Percentiles rank a stretch among this genome's conserved stretches.
These are phyloP conservation scores for Polymixis flavicincta DNA, from an alignment of 2,888 invertebrate species.

Conservation along the genomic window DNA sequence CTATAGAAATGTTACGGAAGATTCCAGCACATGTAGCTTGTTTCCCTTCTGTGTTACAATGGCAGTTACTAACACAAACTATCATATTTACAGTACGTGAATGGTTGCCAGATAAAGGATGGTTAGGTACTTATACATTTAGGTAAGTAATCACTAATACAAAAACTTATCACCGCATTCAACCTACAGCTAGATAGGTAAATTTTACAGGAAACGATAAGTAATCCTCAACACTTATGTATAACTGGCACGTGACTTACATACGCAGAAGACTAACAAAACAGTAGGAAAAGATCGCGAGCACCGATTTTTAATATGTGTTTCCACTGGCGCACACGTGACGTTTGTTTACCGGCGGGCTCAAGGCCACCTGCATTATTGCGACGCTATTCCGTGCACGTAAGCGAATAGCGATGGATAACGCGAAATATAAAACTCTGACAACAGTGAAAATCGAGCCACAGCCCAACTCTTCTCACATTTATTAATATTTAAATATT, in stretches of 20 bases:
- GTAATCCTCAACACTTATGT: conserved; percentile 54
- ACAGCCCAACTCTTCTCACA: conserved; percentile 21
- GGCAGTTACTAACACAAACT: conserved; percentile 26
- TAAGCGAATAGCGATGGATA: conserved; percentile 68
- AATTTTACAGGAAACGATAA: conserved; percentile 51
- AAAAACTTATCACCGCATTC: conserved; percentile 39
- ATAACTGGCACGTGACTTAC: conserved; percentile 61
- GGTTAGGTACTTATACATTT: conserved; percentile 8
- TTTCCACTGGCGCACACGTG: conserved; percentile 79
- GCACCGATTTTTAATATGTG: conserved; percentile 72
- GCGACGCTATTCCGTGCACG: conserved; percentile 84
- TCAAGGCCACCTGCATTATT: conserved; percentile 86
- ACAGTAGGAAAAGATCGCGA: conserved; percentile 69
- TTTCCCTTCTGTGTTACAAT: conserved; percentile 20
- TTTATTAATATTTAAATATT: conserved; percentile 36
- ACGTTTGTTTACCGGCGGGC: conserved; percentile 84
- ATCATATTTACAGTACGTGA: conserved; percentile 6
- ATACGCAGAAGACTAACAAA: conserved; percentile 65
- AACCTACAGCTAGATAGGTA: conserved; percentile 2
- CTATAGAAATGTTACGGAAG: conserved; percentile 78
- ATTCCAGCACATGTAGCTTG: conserved; percentile 59
- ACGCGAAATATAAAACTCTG: conserved; percentile 65
- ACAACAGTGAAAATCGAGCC: conserved; percentile 44
- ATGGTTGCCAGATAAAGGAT: conserved; percentile 33
- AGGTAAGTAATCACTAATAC: conserved; percentile 41